Conservation (phyloP, 53 echinoderm and acorn worm species). For the Henricia sp. region DNA sequence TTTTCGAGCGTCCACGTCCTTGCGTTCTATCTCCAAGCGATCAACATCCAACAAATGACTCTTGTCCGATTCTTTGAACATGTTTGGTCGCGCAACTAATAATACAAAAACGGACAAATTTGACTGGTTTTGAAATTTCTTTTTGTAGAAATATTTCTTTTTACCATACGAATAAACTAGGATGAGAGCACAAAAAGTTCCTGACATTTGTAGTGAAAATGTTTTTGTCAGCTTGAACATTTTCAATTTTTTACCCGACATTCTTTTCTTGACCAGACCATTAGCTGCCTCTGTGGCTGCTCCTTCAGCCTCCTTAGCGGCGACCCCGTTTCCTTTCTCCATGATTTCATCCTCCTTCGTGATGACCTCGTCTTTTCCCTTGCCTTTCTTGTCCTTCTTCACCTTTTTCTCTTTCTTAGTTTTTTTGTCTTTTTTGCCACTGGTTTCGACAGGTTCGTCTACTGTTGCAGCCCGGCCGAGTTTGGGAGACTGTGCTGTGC, state of each 20-base stretch:
- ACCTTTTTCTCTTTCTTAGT: conserved; percentile 56
- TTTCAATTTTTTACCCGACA: conserved; percentile 6
- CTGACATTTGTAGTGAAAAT: too few species aligned
- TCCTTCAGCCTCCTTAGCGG: neutral
- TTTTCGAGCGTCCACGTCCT: conserved; percentile 52
- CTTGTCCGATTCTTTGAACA: conserved; percentile 59
- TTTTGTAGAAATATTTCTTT: too few species aligned
- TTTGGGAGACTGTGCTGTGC: neutral
- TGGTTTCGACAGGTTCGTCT: neutral
- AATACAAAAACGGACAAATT: neutral
- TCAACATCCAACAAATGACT: conserved; percentile 63
- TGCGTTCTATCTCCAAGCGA: conserved; percentile 59
- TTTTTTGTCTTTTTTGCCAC: conserved; percentile 61
- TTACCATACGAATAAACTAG: too few species aligned
- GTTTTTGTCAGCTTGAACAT: too few species aligned
- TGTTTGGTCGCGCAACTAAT: neutral
- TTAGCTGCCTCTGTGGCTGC: neutral
- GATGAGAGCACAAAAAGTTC: too few species aligned
- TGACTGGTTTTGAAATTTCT: too few species aligned
- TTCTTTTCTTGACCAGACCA: conserved; percentile 9
- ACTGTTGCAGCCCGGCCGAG: neutral
- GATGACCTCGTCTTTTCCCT: conserved; percentile 31
- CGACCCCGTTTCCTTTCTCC: neutral
- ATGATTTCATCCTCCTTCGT: conserved; percentile 1
- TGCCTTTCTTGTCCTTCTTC: conserved; percentile 45